Conservation (phyloP, 2,888 invertebrate genomes). For the Drosophila austrosaltans region DNA sequence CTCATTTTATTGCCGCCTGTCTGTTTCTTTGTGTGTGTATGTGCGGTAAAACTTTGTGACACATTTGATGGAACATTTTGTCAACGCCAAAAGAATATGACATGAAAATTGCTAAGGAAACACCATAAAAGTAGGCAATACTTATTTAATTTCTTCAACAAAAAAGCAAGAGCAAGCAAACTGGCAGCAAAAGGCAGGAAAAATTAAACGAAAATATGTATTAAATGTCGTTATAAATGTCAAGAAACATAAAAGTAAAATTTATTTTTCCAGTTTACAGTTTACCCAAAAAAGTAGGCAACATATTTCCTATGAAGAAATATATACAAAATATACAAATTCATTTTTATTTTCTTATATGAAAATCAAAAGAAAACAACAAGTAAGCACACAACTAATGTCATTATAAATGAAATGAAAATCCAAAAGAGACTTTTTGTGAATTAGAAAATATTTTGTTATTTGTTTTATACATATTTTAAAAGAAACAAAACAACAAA, state of each 20-base stretch:
- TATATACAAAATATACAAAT: background rate
- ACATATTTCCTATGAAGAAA: background rate
- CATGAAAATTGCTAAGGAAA: constrained; percentile 15
- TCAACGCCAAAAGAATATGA: constrained; percentile 11
- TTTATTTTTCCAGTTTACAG: background rate
- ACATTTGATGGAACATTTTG: constrained; percentile 17
- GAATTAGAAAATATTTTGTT: constrained; percentile 1
- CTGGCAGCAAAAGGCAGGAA: background rate
- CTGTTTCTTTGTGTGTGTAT: constrained; percentile 5
- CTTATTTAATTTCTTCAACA: constrained; percentile 8
- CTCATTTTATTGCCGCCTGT: constrained; percentile 15
- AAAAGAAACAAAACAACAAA: constrained; percentile 3
- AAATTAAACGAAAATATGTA: background rate
- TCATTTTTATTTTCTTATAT: background rate
- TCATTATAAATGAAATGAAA: background rate
- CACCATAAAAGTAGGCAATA: constrained; percentile 6
- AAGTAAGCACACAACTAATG: too few relatives aligned
- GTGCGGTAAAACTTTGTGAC: constrained; percentile 12
- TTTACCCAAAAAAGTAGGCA: background rate
- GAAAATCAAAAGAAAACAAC: background rate
- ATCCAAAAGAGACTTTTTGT: background rate
- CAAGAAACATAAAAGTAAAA: background rate
- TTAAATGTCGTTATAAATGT: background rate
- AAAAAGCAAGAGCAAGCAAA: too few relatives aligned
- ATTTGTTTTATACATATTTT: background rate